Percentiles rank a stretch among this genome's conserved stretches.
These are phyloP conservation scores for Xestia xanthographa DNA, from an alignment of 2,888 invertebrate species.

Conservation along the genomic window DNA sequence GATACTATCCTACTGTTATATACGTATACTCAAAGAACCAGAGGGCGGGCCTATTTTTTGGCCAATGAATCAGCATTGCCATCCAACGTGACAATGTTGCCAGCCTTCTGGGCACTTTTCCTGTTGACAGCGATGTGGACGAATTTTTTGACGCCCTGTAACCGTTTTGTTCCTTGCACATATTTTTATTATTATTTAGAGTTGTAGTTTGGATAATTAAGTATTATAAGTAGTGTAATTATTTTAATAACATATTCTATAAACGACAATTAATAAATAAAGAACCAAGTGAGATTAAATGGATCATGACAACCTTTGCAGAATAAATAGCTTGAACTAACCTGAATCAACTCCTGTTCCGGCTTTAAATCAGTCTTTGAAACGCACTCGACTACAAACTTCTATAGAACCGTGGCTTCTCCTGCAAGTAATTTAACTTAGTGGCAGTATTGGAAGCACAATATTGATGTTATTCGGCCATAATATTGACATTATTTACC, in stretches of 20 bases:
- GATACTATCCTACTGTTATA: not conserved
- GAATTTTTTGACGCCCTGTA: too few relatives aligned
- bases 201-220: too few relatives aligned
- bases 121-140: too few relatives aligned
- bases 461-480: slow-evolving; percentile 57
- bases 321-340: not conserved
- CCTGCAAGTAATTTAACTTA: slow-evolving; percentile 29
- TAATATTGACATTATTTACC: slow-evolving; percentile 67
- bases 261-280: not conserved
- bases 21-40: not conserved
- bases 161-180: too few relatives aligned
- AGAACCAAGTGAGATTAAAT: not conserved
- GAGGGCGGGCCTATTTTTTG: too few relatives aligned
- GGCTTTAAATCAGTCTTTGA: not conserved
- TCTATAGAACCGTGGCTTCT: slow-evolving; percentile 5
- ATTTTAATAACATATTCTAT: too few relatives aligned
- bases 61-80: too few relatives aligned
- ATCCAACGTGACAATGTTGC: too few relatives aligned
- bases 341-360: not conserved
- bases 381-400: slow-evolving; percentile 29
- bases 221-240: too few relatives aligned
- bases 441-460: slow-evolving; percentile 37
- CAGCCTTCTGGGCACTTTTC: too few relatives aligned
- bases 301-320: not conserved
- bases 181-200: too few relatives aligned